Base-by-base conservation (phyloP, 2,797 vertebrate genomes). In the Phoxinus dragarum region DNA sequence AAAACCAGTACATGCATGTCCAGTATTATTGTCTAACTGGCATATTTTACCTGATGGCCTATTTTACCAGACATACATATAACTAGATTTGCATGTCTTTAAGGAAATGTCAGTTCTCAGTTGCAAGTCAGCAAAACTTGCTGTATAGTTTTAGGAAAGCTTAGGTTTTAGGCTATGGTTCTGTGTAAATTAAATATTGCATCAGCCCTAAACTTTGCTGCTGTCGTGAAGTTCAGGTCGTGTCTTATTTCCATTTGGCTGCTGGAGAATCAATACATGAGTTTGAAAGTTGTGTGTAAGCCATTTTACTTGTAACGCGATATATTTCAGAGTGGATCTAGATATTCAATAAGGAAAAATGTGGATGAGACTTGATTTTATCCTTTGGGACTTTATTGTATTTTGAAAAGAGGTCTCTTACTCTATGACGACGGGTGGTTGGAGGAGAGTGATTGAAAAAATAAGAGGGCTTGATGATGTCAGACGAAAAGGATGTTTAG, bases 231-330 rank as follows among this genome's bases (percentile, higher is more conserved):
- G 19, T 64, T 79, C 42, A 34, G 40, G 8, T 3, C 7, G 59
- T 44, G 42, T 80, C 59, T 21, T 16, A 40, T 61, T 61, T 61
- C 75, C 38, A 78, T 12, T 38, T 21, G 34, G 17, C 54, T 27
- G 54, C 14, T 23, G 54, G 14, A 61, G 23, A 78, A 78, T 78
- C 54, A 78, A 61, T 61, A 61, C 36, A 78, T 11, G 38, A 27
- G 38, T n/a, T 61, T 61, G 12, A 59, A 40, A 40, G 23, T n/a
- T 40, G 21, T 59, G 75, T 40, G 7, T 19, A 61, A 61, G 23
- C 23, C 23, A 17, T 78, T 78, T 56, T 61, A 27, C 75, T 61
- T 16, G 54, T 42, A 78, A 78, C 3, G 36, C 2, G 75, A 78
- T 78, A 61, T 42, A 19, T 42, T 19, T 78, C 3, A 0, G 8